Conservation (phyloP, 2,113 vertebrate genomes). For the Vireo altiloquus region DNA sequence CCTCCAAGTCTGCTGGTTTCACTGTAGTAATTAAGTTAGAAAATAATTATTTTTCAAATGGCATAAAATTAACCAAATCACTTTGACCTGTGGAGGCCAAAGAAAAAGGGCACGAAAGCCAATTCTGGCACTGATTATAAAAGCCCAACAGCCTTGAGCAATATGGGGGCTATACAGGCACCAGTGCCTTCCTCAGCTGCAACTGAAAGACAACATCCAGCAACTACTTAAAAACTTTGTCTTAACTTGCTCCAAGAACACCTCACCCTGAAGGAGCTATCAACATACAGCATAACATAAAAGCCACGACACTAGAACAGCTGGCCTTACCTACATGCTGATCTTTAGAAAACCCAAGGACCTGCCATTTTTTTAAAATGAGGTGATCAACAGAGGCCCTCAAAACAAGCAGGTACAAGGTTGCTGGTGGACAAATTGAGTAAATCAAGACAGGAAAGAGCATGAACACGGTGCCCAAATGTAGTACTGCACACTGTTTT, state of each 20-base stretch:
- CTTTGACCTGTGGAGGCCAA: neutral
- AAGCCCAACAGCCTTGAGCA: rapidly evolving
- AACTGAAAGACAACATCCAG: neutral
- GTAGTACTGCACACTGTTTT: neutral
- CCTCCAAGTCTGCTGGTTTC: neutral
- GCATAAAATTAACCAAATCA: neutral
- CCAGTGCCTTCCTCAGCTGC: neutral
- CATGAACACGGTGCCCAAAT: neutral
- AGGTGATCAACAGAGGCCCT: neutral
- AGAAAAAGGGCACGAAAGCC: neutral
- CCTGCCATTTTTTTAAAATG: neutral
- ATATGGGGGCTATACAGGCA: neutral
- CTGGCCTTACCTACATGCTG: neutral
- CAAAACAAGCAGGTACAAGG: neutral
- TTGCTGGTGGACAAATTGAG: neutral
- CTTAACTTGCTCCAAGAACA: neutral
- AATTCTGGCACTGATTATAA: neutral
- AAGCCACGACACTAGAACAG: rapidly evolving
- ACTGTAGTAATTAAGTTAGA: neutral
- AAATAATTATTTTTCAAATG: neutral
- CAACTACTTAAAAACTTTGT: neutral
- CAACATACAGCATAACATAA: neutral
- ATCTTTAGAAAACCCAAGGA: neutral
- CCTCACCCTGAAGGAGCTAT: neutral
- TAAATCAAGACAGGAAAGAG: neutral